These are phyloP conservation scores for Cladopsammia gracilis DNA, from an alignment of 64 coral and sea anemone species.

Conservation along the genomic window DNA sequence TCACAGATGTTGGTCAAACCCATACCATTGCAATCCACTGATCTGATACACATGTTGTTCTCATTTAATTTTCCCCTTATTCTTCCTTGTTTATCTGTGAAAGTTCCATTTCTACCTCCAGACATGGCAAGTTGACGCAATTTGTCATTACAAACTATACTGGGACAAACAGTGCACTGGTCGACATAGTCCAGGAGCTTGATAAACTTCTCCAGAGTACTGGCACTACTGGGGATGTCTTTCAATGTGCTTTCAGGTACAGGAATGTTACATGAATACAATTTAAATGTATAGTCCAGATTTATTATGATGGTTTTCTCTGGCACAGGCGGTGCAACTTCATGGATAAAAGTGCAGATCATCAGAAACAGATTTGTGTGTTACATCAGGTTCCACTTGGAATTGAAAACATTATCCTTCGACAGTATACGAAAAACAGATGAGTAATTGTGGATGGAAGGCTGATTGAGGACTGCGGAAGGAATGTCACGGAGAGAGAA, in stretches of 20 bases:
- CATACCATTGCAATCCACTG: slow-evolving; percentile 6
- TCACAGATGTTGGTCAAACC: neutral
- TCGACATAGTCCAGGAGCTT: neutral
- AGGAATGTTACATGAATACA: neutral
- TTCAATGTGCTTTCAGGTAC: neutral
- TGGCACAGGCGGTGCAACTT: no score
- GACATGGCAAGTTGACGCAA: neutral
- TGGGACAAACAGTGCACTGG: neutral
- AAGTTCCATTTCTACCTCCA: neutral
- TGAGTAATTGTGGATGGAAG: no score
- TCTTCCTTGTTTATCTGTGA: neutral
- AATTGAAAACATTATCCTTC: no score
- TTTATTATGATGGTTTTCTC: neutral
- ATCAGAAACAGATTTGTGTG: no score
- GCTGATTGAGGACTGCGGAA: no score
- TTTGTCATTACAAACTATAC: neutral
- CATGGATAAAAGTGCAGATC: no score
- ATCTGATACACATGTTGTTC: neutral
- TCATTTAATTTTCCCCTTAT: neutral
- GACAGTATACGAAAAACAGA: no score
- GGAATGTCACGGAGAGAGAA: no score
- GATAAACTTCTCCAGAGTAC: neutral
- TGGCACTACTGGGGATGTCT: no score
- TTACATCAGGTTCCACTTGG: no score
- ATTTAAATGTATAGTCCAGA: neutral